These are phyloP conservation scores for Xanthia icteritia DNA, from an alignment of 2,888 invertebrate species.

Conservation along the genomic window DNA sequence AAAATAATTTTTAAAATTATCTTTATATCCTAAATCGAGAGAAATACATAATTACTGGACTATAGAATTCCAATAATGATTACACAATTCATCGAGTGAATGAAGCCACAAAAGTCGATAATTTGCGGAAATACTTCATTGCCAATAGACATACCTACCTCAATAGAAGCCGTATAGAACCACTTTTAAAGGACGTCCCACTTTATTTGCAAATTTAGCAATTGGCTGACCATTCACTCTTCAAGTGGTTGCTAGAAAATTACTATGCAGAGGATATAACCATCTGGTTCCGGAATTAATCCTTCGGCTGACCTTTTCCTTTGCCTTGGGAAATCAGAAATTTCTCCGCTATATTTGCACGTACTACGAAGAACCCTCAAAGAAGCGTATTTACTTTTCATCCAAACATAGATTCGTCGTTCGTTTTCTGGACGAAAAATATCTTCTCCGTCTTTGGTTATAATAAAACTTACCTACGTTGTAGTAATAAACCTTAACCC, in stretches of 20 bases:
- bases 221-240: background rate
- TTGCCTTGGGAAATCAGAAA: conserved; percentile 19
- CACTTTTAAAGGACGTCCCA: background rate
- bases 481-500: conserved; percentile 49
- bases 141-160: background rate
- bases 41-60: background rate
- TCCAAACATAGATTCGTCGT: background rate
- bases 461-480: conserved; percentile 16
- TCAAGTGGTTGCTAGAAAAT: background rate
- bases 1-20: background rate
- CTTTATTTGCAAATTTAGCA: conserved; percentile 12
- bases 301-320: background rate
- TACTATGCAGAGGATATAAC: background rate
- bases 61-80: conserved; percentile 1
- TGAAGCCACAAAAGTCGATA: conserved; percentile 49
- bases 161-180: conserved; percentile 48
- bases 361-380: conserved; percentile 19
- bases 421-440: conserved; percentile 25
- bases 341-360: conserved; percentile 17
- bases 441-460: conserved; percentile 16
- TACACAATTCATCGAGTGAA: conserved; percentile 17
- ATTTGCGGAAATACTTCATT: conserved; percentile 39
- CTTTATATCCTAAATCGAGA: background rate
- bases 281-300: background rate
- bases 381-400: conserved; percentile 17